Evolutionary conservation across 1,140 invertebrate genomes (phyloP).

Genomic region (Antheraea mylitta): DNA sequence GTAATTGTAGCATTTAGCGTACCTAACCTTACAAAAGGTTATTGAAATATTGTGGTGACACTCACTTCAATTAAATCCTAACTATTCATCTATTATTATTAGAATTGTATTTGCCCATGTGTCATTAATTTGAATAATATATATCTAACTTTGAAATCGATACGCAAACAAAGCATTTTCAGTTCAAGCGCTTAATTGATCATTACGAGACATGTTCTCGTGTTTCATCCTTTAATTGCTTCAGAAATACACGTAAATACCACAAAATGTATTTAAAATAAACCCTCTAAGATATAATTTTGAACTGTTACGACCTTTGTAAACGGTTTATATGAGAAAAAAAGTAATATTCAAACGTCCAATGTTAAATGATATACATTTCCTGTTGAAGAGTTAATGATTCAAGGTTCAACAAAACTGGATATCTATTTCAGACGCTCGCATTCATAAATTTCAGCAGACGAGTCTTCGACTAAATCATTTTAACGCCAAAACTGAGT

Average conservation of each 20-base stretch:
- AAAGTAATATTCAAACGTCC: conserved; percentile 19
- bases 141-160: conserved; percentile 4
- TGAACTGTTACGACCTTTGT: conserved; percentile 40
- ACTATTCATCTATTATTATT: not conserved
- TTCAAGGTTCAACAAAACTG: conserved; percentile 25
- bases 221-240: conserved; percentile 49
- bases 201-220: conserved; percentile 22
- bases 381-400: not conserved
- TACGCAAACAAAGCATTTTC: not conserved
- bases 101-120: not conserved
- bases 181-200: conserved; percentile 17
- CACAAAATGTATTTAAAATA: conserved; percentile 23
- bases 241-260: conserved; percentile 39
- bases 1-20: no score
- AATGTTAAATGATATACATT: conserved; percentile 1
- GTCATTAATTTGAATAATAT: not conserved
- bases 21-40: no score
- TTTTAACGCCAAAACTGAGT: conserved; percentile 64
- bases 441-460: conserved; percentile 52
- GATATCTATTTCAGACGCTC: conserved; percentile 44
- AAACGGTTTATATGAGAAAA: conserved; percentile 41
- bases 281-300: conserved; percentile 31
- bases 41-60: no score
- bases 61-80: no score
- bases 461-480: conserved; percentile 53